phyloP scores from a whole-genome alignment of 35 echinoderm and acorn worm genomes.

The Holothuria glaberrima region DNA sequence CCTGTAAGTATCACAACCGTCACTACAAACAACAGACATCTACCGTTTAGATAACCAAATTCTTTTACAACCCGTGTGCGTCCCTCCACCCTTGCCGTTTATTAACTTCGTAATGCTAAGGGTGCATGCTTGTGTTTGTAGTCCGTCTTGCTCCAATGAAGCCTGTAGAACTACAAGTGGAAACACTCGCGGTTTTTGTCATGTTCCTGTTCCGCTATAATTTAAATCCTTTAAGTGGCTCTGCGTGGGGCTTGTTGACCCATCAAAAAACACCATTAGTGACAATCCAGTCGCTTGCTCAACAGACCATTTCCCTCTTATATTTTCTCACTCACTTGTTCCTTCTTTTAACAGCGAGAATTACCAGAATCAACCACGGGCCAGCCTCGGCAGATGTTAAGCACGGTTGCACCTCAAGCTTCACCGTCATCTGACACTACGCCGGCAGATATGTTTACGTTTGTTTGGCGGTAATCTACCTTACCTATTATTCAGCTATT shows the following conservation, averaged over 20 bases:
- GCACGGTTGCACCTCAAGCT: slow-evolving; percentile 8
- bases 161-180: too few relatives aligned
- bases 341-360: not conserved
- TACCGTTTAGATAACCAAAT: too few relatives aligned
- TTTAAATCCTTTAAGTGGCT: not conserved
- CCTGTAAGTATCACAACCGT: too few relatives aligned
- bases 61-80: too few relatives aligned
- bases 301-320: slow-evolving; percentile 2
- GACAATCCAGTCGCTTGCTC: slow-evolving; percentile 30
- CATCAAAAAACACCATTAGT: slow-evolving; percentile 40
- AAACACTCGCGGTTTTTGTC: too few relatives aligned
- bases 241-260: not conserved
- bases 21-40: too few relatives aligned
- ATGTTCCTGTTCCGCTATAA: too few relatives aligned
- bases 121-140: too few relatives aligned
- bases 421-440: slow-evolving; percentile 23
- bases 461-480: slow-evolving; percentile 1
- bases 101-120: too few relatives aligned
- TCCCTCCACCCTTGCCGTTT: too few relatives aligned
- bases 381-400: slow-evolving; percentile 26
- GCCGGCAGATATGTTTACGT: slow-evolving; percentile 51
- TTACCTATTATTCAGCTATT: slow-evolving; percentile 39
- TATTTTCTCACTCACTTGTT: slow-evolving; percentile 23
- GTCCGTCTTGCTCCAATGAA: too few relatives aligned
- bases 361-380: slow-evolving; percentile 26